Percentiles rank a stretch among this genome's conserved stretches.
phyloP scores from a whole-genome alignment of 2,113 vertebrate species.

The Phalacrocorax carbo region DNA sequence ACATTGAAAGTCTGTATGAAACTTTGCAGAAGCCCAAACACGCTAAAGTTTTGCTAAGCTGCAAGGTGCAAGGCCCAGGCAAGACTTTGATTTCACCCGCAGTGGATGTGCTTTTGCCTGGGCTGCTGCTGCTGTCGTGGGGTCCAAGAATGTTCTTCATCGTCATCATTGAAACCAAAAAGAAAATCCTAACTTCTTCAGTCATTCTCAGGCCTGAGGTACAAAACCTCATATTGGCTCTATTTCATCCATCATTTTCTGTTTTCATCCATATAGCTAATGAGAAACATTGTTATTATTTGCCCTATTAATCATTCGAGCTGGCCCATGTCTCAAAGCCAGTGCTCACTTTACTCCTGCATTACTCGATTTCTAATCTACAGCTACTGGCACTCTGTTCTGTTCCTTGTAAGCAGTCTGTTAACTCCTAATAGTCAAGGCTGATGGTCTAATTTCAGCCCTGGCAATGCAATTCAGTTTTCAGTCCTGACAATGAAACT shows the following conservation, averaged over 20 bases:
- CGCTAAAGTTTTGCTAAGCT: background rate
- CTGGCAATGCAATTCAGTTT: background rate
- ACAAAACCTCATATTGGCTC: background rate
- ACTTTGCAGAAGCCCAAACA: background rate
- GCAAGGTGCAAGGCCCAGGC: background rate
- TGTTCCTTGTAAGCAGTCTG: background rate
- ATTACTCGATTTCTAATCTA: background rate
- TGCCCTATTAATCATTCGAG: background rate
- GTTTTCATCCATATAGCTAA: background rate
- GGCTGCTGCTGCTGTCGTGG: background rate
- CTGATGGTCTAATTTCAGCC: background rate
- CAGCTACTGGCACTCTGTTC: background rate
- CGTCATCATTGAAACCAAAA: background rate
- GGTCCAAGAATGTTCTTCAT: background rate
- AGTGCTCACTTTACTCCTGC: background rate
- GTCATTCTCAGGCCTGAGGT: background rate
- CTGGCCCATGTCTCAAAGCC: background rate
- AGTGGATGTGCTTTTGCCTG: background rate
- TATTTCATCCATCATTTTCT: background rate
- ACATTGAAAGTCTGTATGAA: background rate
- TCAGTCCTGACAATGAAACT: background rate
- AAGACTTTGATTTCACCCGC: background rate
- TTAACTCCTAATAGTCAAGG: background rate
- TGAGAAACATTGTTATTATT: background rate
- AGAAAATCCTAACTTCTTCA: background rate